phyloP scores from a whole-genome alignment of 35 echinoderm and acorn worm species.

The Acanthaster planci region DNA sequence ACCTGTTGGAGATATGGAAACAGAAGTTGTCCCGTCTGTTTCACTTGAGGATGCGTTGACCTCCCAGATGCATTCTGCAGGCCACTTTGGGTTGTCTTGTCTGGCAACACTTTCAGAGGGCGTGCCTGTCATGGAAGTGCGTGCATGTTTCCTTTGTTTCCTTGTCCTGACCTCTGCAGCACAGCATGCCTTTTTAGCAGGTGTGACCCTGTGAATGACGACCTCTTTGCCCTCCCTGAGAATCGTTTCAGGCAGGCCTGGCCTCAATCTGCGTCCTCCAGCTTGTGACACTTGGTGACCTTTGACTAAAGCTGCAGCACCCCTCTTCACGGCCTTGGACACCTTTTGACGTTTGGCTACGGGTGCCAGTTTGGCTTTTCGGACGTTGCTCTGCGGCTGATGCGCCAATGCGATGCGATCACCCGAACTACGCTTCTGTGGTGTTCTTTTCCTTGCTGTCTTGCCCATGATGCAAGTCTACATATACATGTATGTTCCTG shows the following conservation, averaged over 20 bases:
- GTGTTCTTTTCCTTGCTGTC: neutral
- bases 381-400: neutral
- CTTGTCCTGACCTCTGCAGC: neutral
- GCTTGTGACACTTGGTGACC: neutral
- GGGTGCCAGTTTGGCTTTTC: neutral
- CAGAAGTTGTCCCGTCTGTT: neutral
- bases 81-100: neutral
- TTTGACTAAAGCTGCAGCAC: neutral
- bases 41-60: conserved; percentile 1
- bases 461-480: neutral
- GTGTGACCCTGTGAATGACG: no score
- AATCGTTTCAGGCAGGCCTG: neutral
- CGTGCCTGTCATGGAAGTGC: neutral
- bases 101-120: neutral
- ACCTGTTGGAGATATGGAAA: neutral
- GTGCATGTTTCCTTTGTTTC: neutral
- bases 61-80: neutral
- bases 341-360: neutral
- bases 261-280: neutral
- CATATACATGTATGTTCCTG: no score
- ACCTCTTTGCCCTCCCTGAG: no score
- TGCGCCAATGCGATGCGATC: no score
- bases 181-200: neutral
- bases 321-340: neutral
- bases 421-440: no score